Evolutionary conservation across 1,140 invertebrate genomes (phyloP).

Genomic region (Trypoxylus dichotomus): DNA sequence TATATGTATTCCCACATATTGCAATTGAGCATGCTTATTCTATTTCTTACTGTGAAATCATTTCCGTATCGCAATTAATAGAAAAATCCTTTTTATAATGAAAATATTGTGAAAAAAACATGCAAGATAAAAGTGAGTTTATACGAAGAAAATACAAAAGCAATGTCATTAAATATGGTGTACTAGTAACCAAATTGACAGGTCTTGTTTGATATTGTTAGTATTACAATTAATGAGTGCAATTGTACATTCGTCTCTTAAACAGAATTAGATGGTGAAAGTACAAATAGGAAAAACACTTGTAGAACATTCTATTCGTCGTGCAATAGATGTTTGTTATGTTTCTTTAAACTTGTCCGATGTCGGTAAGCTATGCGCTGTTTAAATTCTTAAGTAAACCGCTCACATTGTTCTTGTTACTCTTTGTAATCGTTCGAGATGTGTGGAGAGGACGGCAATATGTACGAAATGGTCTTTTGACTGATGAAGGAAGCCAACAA

Average conservation of each 20-base stretch:
- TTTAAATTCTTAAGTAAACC: neutral
- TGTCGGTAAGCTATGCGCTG: neutral
- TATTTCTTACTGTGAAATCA: neutral
- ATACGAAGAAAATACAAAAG: too few species aligned
- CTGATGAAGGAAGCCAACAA: slow-evolving; percentile 16
- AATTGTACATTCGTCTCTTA: neutral
- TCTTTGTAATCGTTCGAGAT: neutral
- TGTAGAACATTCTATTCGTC: neutral
- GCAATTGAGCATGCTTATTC: too few species aligned
- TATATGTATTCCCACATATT: neutral
- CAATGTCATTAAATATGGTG: too few species aligned
- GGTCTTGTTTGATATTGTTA: neutral
- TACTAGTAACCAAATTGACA: neutral
- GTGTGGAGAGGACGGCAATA: neutral
- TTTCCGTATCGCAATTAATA: neutral
- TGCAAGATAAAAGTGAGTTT: too few species aligned
- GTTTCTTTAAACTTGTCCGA: neutral
- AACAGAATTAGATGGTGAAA: slow-evolving; percentile 9
- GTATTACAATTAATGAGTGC: neutral
- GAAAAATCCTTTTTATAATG: neutral
- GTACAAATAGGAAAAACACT: slow-evolving; percentile 13
- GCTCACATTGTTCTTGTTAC: slow-evolving; percentile 3
- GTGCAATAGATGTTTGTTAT: slow-evolving; percentile 20
- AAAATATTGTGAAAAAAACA: neutral
- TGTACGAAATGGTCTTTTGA: neutral